phyloP scores from a whole-genome alignment of 2,797 vertebrate genomes.

The Gallinago nigripennis region DNA sequence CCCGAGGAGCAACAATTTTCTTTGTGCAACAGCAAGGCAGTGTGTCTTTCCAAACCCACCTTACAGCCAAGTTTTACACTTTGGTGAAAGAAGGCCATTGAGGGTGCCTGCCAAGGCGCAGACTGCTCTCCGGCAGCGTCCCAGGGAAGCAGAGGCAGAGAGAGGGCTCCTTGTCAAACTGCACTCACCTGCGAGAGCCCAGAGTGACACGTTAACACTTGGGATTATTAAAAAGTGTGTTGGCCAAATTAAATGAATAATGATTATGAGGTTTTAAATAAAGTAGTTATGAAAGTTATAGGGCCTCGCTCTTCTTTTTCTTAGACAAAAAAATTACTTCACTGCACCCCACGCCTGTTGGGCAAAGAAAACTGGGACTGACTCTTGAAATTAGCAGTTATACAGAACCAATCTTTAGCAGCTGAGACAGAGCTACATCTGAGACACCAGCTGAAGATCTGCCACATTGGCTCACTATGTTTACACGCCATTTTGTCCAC shows the following conservation, averaged over 20 bases:
- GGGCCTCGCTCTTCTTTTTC: not conserved
- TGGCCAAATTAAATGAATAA: not conserved
- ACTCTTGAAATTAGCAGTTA: not conserved
- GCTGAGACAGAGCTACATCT: not conserved
- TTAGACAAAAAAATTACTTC: not conserved
- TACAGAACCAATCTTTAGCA: not conserved
- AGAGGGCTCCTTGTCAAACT: not conserved
- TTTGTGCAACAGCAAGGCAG: constrained; percentile 16
- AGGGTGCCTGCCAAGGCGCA: not conserved
- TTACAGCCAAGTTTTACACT: constrained; percentile 16
- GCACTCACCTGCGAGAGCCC: not conserved
- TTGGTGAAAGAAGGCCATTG: constrained; percentile 24
- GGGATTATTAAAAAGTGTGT: not conserved
- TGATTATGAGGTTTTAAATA: not conserved
- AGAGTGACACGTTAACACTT: not conserved
- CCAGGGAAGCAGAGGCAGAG: not conserved
- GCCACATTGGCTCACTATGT: rapidly evolving
- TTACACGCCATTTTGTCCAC: not conserved
- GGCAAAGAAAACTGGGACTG: not conserved
- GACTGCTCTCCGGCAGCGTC: not conserved
- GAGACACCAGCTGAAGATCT: not conserved
- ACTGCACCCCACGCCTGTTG: not conserved
- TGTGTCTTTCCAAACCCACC: not conserved
- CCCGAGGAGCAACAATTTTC: constrained; percentile 18
- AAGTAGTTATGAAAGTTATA: not conserved